Evolutionary conservation across 2,797 vertebrate genomes (phyloP), one percentile per base, ranked within the genome.

Genomic region (Agapornis canus): DNA sequence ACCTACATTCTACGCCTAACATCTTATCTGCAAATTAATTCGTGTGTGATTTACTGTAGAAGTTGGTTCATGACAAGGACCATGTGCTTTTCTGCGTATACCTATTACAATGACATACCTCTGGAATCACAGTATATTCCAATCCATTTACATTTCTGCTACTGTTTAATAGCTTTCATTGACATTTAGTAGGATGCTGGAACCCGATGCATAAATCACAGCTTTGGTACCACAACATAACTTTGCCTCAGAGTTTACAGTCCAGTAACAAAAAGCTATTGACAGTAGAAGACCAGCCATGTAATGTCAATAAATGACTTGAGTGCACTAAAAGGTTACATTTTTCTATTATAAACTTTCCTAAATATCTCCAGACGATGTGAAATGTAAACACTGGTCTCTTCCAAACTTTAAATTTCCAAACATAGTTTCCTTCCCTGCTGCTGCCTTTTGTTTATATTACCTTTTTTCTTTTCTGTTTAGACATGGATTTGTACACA

Each of bases 261-360:
- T 32, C 26, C 20, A 61, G 27, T 11, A 75, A 64, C 5, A 64
- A 56, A 80, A 89, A 71, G 15, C 12, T 61, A 19, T 10, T 35
- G 16, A 11, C 37, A 82, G 26, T 2, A 47, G 49, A 23, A 5
- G 3, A 88, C 0, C 1, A 68, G n/a, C 4, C 16, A 4, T 2
- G 5, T 39, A 57, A 40, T 6, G 25, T 68, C 37, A 91, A 71
- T 32, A 77, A 18, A 13, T 8, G 7, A 68, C 29, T 39, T 20
- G 29, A 75, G 2, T 13, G 10, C 29, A 42, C 9, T 47, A 72
- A 56, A 1, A 79, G 20, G 32, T 7, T 2, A 31, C 4, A 49
- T 65, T 90, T 75, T 73, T 29, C 21, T 39, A 26, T 10, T 29
- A 66, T 2, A 64, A 79, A 59, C 4, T 23, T 90, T 6, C 6